Base-by-base conservation (phyloP, 2,888 invertebrate genomes). In the Leuctra nigra region DNA sequence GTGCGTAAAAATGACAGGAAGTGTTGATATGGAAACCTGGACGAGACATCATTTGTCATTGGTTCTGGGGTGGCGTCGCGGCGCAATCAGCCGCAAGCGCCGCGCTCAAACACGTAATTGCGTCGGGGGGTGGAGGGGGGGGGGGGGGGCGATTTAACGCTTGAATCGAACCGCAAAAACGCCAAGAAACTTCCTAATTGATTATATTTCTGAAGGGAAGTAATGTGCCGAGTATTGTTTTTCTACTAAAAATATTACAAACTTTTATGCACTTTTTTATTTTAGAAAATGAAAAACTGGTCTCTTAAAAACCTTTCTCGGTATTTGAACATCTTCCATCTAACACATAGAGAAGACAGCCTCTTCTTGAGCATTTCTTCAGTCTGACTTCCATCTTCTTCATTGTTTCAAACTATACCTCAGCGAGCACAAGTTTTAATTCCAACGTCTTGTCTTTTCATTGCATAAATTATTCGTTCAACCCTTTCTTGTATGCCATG, bases 401-500 rank as follows among this genome's bases (percentile, higher is more conserved):
- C n/a, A n/a, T n/a, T n/a, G n/a, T n/a, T n/a, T n/a, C n/a, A n/a
- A n/a, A n/a, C n/a, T n/a, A n/a, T n/a, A n/a, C n/a, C n/a, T n/a
- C n/a, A n/a, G n/a, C n/a, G n/a, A n/a, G n/a, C n/a, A n/a, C n/a
- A 29, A 29, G 29, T 29, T 29, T 29, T 29, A 29, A 29, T 29
- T 29, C 29, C 29, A 29, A 29, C 29, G 11, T 50, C 50, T 50
- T 50, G 50, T 50, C 50, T 50, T 35, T 20, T 33, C 50, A 16
- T 33, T 7, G 33, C 22, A 35, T 50, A 50, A 50, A 50, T 50
- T 50, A 50, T 35, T 18, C 50, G 14, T n/a, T 14, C 16, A 29
- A 47, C 20, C 50, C 33, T 18, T 35, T 16, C 35, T 29, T 35
- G 6, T 44, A 3, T 13, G 35, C 50, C 50, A 50, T 50, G 50